Evolutionary conservation across 1,140 invertebrate species (phyloP), one percentile per base, ranked within the genome.

Genomic region (Brachionus plicatilis): DNA sequence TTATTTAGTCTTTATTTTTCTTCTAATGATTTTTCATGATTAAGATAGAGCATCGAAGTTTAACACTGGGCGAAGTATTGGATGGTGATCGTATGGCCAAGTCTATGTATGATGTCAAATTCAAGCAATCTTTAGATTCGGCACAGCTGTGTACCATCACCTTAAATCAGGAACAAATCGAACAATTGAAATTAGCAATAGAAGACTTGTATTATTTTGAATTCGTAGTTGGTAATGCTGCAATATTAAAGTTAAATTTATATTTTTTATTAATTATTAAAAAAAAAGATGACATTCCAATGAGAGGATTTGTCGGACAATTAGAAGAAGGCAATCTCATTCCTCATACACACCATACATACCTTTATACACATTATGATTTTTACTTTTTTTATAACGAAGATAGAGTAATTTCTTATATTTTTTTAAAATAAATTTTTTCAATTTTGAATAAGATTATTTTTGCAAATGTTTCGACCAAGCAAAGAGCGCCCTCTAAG

Each of bases 191-290:
- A 72, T 89, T 89, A 85, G 90, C 91, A 7, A 90, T 92, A 65
- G 91, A 91, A 88, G 91, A 91, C 86, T 87, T 91, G 4, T 92
- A 91, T 86, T 92, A 91, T 86, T 92, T 91, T 88, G 91, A 92
- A 86, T 91, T 92, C 89, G 90, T 91, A 29, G 85, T 91, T 60
- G 90, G 90, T 91, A 86, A 85, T 87, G 87, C 37, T 1, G 0
- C 6, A 6, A 0, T 6, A 37, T 37, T 2, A 37, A 37, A 37
- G 4, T 7, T 37, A 7, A 37, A 37, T 6, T 37, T 37, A 5
- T 29, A 3, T 37, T 37, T 37, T 37, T 37, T 37, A 37, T 37
- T 37, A 37, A 37, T 72, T 4, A 24, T 20, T 8, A 12, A 68
- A 68, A 37, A 29, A 33, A 29, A 84, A 90, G 90, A 91, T 88